These are phyloP conservation scores for Sthenelais limicola DNA, from an alignment of 2,888 invertebrate genomes.

Conservation along the genomic window DNA sequence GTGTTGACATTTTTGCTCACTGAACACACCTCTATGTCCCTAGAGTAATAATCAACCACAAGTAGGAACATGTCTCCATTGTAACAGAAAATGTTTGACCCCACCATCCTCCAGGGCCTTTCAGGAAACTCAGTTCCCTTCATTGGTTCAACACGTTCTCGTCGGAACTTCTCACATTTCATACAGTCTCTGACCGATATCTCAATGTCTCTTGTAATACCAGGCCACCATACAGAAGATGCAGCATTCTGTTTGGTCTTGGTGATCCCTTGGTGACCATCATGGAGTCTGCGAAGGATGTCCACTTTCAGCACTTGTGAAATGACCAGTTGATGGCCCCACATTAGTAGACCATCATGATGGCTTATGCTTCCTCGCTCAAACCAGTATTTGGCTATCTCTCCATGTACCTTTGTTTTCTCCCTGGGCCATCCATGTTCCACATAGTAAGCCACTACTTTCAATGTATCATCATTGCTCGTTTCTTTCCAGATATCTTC, in stretches of 20 bases:
- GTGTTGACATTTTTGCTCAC: too few species aligned
- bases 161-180: too few species aligned
- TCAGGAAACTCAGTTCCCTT: too few species aligned
- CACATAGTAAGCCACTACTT: not conserved
- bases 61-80: too few species aligned
- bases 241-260: not conserved
- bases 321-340: not conserved
- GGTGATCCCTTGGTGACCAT: not conserved
- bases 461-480: not conserved
- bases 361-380: not conserved
- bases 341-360: conserved; percentile 12
- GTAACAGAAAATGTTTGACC: too few species aligned
- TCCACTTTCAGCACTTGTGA: not conserved
- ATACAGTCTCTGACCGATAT: too few species aligned
- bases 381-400: too few species aligned
- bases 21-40: too few species aligned
- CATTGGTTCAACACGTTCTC: too few species aligned
- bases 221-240: conserved; percentile 19
- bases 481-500: not conserved
- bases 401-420: not conserved
- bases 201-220: not conserved
- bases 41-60: too few species aligned
- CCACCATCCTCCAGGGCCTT: too few species aligned
- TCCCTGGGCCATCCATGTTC: not conserved
- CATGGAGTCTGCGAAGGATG: conserved; percentile 7